Evolutionary conservation across 2,797 vertebrate genomes (phyloP).

Genomic region (Scolopax bukidnonensis): DNA sequence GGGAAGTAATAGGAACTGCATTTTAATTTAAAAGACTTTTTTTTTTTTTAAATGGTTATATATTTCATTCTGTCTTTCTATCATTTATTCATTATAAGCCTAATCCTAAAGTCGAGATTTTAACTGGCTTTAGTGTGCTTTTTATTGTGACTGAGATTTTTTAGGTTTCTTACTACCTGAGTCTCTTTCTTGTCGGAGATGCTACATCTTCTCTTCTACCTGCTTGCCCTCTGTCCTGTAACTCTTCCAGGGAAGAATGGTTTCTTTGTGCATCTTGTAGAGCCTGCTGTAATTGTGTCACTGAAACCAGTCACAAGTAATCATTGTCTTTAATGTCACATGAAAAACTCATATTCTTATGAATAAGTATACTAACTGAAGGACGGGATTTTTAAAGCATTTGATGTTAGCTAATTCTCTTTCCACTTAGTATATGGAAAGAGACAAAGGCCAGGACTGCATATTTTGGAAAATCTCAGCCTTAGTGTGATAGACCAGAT

Average conservation of each 20-base stretch:
- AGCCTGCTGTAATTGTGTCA: not conserved
- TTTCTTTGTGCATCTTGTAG: not conserved
- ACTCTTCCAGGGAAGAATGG: not conserved
- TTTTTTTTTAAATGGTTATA: not conserved
- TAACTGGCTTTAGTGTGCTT: not conserved
- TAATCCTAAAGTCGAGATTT: not conserved
- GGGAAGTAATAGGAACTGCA: not conserved
- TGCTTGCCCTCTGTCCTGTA: not conserved
- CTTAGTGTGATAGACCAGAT: not conserved
- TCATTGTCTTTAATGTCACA: not conserved
- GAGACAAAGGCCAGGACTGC: not conserved
- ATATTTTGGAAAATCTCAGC: not conserved
- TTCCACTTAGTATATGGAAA: not conserved
- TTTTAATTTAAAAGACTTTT: conserved; percentile 19
- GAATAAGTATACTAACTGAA: not conserved
- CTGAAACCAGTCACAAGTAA: not conserved
- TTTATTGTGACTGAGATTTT: not conserved
- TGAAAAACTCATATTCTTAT: not conserved
- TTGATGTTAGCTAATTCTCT: not conserved
- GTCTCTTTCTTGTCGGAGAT: not conserved
- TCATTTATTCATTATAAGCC: not conserved
- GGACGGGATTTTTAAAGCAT: not conserved
- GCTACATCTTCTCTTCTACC: not conserved
- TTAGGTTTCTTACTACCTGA: not conserved
- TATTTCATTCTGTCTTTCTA: not conserved